A percentile compares a stretch with the other conserved stretches of the same genome.
Conservation (phyloP, 2,113 vertebrate genomes). For the Bolborhynchus lineola region DNA sequence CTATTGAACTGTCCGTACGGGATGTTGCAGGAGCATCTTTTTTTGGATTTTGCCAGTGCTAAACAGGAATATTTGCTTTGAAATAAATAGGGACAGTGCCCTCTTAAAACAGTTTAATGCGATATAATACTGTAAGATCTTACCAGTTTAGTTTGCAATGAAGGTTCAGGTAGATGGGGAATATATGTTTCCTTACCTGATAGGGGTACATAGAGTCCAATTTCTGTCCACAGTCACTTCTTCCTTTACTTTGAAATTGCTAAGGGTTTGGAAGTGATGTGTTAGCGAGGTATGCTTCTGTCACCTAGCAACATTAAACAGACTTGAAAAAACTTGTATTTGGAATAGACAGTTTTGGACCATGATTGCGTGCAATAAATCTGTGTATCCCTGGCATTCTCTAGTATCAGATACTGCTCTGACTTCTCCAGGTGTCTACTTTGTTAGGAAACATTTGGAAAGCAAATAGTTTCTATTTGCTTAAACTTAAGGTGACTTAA, state of each 20-base stretch:
- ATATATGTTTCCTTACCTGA: neutral
- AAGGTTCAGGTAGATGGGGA: neutral
- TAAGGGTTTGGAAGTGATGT: neutral
- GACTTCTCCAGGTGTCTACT: neutral
- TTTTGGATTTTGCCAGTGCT: neutral
- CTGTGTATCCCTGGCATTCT: neutral
- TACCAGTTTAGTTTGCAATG: neutral
- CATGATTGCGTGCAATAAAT: neutral
- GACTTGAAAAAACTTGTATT: neutral
- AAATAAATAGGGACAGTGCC: neutral
- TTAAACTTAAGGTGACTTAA: neutral
- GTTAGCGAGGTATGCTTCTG: neutral
- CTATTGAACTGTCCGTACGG: neutral
- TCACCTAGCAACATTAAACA: neutral
- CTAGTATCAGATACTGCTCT: neutral
- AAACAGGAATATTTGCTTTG: neutral
- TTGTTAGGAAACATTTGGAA: neutral
- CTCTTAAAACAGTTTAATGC: neutral
- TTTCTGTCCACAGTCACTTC: neutral
- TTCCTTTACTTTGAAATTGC: neutral
- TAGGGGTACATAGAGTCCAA: neutral
- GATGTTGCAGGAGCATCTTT: neutral
- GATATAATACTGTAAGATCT: neutral
- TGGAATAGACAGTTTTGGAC: neutral
- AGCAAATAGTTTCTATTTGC: neutral